phyloP scores from a whole-genome alignment of 2,113 vertebrate species.

The Albula goreensis region DNA sequence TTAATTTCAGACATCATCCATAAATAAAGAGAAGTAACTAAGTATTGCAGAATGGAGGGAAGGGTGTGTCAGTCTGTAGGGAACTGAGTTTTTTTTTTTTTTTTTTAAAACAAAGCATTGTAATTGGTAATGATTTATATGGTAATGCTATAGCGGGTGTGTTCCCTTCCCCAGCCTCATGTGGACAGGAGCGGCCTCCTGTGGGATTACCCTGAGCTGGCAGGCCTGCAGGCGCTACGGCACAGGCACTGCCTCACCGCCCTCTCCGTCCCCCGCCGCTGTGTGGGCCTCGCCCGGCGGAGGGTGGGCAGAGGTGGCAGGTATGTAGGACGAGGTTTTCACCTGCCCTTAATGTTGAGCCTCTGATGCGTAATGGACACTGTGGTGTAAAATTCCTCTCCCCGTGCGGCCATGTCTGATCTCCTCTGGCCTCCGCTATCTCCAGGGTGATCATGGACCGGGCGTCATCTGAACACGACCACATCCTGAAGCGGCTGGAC shows the following conservation, averaged over 20 bases:
- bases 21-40: too few species aligned
- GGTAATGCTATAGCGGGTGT: neutral
- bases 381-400: neutral
- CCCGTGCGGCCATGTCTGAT: too few species aligned
- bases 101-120: too few species aligned
- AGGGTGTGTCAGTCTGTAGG: too few species aligned
- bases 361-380: too few species aligned
- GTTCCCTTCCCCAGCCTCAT: constrained; percentile 67
- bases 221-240: constrained; percentile 72
- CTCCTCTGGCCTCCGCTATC: neutral
- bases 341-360: too few species aligned
- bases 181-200: constrained; percentile 72
- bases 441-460: constrained; percentile 86
- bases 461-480: constrained; percentile 79
- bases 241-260: constrained; percentile 84
- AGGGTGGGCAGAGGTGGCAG: constrained; percentile 88
- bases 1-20: too few species aligned
- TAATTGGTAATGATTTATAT: too few species aligned
- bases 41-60: too few species aligned
- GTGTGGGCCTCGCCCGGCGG: constrained; percentile 82
- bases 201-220: constrained; percentile 66
- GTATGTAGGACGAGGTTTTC: constrained; percentile 53
- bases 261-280: constrained; percentile 80
- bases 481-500: constrained; percentile 79
- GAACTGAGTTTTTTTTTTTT: too few species aligned